Evolutionary conservation across 2,888 invertebrate species (phyloP).

Genomic region (Helicoverpa assulta): DNA sequence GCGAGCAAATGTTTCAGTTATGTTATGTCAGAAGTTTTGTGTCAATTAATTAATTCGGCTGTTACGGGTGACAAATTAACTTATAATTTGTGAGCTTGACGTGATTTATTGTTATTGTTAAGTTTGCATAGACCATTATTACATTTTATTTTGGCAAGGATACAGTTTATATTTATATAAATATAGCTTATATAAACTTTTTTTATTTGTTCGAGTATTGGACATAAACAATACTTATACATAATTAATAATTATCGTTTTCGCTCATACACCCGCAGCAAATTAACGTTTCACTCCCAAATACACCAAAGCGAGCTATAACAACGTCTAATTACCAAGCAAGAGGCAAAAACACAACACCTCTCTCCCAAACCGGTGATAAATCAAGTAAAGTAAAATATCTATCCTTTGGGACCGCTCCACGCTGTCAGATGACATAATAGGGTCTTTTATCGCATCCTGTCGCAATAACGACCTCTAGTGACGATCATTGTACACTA

Average conservation of each 20-base stretch:
- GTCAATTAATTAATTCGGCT: slow-evolving; percentile 70
- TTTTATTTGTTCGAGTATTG: background rate
- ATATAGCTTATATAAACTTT: background rate
- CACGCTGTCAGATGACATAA: slow-evolving; percentile 81
- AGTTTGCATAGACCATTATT: slow-evolving; percentile 32
- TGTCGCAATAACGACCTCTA: slow-evolving; percentile 71
- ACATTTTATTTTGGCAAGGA: slow-evolving; percentile 5
- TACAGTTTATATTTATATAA: background rate
- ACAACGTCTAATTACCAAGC: slow-evolving; percentile 71
- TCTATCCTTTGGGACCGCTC: slow-evolving; percentile 77
- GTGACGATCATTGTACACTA: slow-evolving; percentile 58
- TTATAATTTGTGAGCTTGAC: slow-evolving; percentile 52
- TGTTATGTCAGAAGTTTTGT: slow-evolving; percentile 58
- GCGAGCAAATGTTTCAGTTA: slow-evolving; percentile 69
- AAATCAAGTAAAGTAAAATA: slow-evolving; percentile 86
- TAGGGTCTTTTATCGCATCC: slow-evolving; percentile 77
- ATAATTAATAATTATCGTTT: background rate
- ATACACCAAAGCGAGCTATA: slow-evolving; percentile 37
- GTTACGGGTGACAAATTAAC: slow-evolving; percentile 58
- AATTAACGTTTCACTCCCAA: slow-evolving; percentile 33
- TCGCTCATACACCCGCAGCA: slow-evolving; percentile 24
- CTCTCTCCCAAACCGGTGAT: slow-evolving; percentile 75
- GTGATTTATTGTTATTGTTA: slow-evolving; percentile 51
- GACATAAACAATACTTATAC: slow-evolving; percentile 1
- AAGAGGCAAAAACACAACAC: slow-evolving; percentile 71